Conservation (phyloP, 2,797 vertebrate species). For the Pitangus sulphuratus region DNA sequence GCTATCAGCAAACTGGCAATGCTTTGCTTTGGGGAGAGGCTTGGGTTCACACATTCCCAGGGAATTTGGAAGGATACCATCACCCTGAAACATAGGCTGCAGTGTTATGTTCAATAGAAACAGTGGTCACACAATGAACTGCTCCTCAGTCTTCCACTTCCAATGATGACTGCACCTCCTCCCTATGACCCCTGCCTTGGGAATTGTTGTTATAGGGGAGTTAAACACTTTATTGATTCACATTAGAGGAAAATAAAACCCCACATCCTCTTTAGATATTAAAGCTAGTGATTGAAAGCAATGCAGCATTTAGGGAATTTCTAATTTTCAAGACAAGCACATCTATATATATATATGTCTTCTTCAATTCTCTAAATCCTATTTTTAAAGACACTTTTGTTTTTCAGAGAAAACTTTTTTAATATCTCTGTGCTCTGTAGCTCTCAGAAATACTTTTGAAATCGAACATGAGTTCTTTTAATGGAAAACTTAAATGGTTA, state of each 20-base stretch:
- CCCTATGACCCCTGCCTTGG: background rate
- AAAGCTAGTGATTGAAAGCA: background rate
- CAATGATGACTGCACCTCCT: background rate
- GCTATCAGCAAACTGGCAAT: background rate
- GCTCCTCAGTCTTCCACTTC: background rate
- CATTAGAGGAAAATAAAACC: background rate
- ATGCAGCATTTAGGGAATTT: background rate
- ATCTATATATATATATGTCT: background rate
- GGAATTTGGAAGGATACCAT: background rate
- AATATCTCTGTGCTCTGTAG: background rate
- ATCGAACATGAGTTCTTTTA: background rate
- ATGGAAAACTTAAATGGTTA: background rate
- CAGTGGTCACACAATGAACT: background rate
- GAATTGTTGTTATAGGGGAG: background rate
- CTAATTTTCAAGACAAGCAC: background rate
- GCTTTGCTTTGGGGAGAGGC: background rate
- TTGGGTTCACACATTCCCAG: background rate
- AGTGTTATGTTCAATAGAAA: background rate
- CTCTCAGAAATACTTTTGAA: background rate
- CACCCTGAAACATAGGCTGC: background rate
- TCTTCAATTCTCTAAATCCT: background rate
- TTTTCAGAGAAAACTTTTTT: background rate
- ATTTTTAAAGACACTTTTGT: background rate
- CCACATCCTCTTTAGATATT: background rate
- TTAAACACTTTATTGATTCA: background rate